Base-by-base conservation (phyloP, 2,797 vertebrate species). In the Cyclura pinguis region DNA sequence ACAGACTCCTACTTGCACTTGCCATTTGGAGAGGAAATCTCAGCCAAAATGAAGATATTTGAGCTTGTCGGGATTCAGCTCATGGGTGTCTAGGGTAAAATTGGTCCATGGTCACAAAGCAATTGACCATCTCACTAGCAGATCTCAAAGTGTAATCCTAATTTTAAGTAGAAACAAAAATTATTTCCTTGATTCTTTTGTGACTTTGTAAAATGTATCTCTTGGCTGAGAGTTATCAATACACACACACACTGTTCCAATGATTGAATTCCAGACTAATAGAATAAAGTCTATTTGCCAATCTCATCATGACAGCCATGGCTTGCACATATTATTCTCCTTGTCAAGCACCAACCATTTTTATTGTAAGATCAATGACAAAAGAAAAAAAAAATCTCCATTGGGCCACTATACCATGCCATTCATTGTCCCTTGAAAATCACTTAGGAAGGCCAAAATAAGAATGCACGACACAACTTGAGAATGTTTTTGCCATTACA, bases 251-350 rank as follows among this genome's bases (percentile, higher is more conserved):
- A 50, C 78, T 90, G 1, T 12, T 94, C 0, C 0, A 72, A 92
- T 92, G 91, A 88, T 57, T 93, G 4, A 76, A 88, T 92, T 85
- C 18, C 24, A 94, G 6, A 32, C 64, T 72, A 77, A 93, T 42
- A 90, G 72, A 38, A 93, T 73, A 90, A 89, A 92, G 76, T 50
- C 73, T 89, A 55, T 18, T 87, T 93, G 47, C 0, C 0, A 52
- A 38, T 62, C 42, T 84, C 81, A 9, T 90, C 73, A 83, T 74
- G 18, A 35, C 74, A 86, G 47, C 6, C 42, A 0, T 67, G 76
- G 78, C 85, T 78, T 80, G 91, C 89, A 69, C 35, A 50, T 14
- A 89, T n/a, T 88, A 38, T 52, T 93, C 91, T 92, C 42, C 16
- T 89, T 84, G 72, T 27, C 5, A 2, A 42, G 89, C 38, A 42